Conservation (phyloP, 2,113 vertebrate species). For the Pituophis catenifer region DNA sequence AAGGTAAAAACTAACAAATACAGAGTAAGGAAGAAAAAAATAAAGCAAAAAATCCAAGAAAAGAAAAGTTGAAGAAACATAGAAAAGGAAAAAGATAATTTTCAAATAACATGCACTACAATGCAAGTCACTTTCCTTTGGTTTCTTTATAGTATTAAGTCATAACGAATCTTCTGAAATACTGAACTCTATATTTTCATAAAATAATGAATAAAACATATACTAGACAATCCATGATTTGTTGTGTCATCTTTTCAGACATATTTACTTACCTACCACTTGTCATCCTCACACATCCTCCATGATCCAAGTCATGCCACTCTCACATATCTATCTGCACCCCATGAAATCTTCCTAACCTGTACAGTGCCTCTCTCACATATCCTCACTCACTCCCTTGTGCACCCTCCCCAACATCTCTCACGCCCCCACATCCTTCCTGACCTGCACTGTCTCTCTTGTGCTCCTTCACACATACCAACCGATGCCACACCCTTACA, state of each 20-base stretch:
- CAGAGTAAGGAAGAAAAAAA: background rate
- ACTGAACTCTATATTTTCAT: background rate
- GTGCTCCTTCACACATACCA: background rate
- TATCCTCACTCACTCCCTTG: background rate
- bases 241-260: background rate
- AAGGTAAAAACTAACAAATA: background rate
- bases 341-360: background rate
- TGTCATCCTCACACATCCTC: background rate
- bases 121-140: slow-evolving; percentile 19
- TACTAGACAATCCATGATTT: background rate
- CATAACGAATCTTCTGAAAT: slow-evolving; percentile 9
- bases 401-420: background rate
- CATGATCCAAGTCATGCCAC: background rate
- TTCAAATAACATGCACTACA: slow-evolving; percentile 28
- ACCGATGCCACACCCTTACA: background rate
- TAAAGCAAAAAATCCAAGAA: background rate
- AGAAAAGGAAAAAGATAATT: background rate
- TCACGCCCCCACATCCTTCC: background rate
- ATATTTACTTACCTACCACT: background rate
- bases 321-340: background rate
- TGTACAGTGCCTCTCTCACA: background rate
- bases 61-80: background rate
- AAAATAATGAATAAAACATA: background rate
- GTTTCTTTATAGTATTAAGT: background rate
- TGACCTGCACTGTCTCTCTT: background rate